Evolutionary conservation across 2,888 invertebrate genomes (phyloP), one percentile per base, ranked within the genome.

Genomic region (Erebia aethiops): DNA sequence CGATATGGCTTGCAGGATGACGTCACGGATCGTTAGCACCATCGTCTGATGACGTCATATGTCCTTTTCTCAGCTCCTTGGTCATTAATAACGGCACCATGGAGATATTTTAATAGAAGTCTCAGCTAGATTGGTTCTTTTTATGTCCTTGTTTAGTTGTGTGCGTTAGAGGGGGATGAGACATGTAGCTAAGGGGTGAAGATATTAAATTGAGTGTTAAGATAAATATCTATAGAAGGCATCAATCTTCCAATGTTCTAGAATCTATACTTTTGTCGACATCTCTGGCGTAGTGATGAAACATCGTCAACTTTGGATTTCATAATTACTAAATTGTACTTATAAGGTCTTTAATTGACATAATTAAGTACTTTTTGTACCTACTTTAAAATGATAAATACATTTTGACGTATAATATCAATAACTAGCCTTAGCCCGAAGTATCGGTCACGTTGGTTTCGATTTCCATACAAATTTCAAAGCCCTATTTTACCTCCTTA

Each of bases 21-120:
- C 91, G 92, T 92, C 92, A 92, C 75, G 79, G 84, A 86, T 89
- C 89, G 89, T 89, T 89, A 86, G 77, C 84, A 85, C 84, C 88
- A 87, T 86, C 78, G 67, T 73, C 78, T 90, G 90, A 79, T 90
- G 90, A 89, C 90, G 89, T 91, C 91, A 91, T 72, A 74, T 74
- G 86, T 87, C 87, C 88, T 87, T 84, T 79, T 74, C 77, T 80
- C 81, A 78, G 78, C 80, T 82, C 81, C 78, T 75, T 78, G 76
- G 76, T 77, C 78, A 74, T 73, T 73, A 68, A 52, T 69, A 71
- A 74, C 71, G 69, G 69, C 67, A 67, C 63, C 73, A 69, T 74
- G 73, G 62, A 60, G 69, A 71, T 67, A 69, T 74, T 74, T 69
- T 71, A 74, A 74, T 74, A 51, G 69, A 43, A 63, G 35, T 61